These are phyloP conservation scores for Rotaria magnacalcarata DNA, from an alignment of 2,888 invertebrate species.

Conservation along the genomic window DNA sequence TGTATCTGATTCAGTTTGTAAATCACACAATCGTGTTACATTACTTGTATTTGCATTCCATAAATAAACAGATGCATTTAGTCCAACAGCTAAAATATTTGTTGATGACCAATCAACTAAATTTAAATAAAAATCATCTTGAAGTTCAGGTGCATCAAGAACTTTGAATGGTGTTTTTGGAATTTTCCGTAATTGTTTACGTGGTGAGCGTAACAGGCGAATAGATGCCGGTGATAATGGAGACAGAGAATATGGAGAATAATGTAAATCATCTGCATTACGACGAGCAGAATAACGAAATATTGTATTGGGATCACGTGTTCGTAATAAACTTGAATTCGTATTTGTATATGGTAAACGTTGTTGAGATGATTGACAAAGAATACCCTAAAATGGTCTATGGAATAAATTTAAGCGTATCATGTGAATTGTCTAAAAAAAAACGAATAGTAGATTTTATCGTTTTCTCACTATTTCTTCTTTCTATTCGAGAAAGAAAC, in stretches of 20 bases:
- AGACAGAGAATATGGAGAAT: constrained; percentile 78
- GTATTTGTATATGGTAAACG: not conserved
- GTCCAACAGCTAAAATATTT: constrained; percentile 92
- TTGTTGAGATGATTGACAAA: not conserved
- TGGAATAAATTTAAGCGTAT: no score
- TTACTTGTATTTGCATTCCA: constrained; percentile 99
- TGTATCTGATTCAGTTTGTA: constrained; percentile 75
- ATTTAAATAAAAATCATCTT: constrained; percentile 98
- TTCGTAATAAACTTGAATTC: not conserved
- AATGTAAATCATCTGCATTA: constrained; percentile 21
- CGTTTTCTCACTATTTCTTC: no score
- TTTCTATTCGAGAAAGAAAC: no score
- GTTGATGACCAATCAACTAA: constrained; percentile 98
- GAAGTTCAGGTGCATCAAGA: constrained; percentile 87
- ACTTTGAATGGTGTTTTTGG: constrained; percentile 97
- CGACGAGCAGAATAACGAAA: not conserved
- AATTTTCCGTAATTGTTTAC: constrained; percentile 78
- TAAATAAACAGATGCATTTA: constrained; percentile 92
- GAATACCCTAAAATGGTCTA: no score
- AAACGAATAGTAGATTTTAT: no score
- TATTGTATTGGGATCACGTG: constrained; percentile 10
- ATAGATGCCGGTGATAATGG: constrained; percentile 92
- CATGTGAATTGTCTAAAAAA: no score
- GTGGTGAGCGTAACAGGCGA: constrained; percentile 82
- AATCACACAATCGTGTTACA: constrained; percentile 86